phyloP scores from a whole-genome alignment of 2,113 vertebrate species.

The Rhinogobius similis region DNA sequence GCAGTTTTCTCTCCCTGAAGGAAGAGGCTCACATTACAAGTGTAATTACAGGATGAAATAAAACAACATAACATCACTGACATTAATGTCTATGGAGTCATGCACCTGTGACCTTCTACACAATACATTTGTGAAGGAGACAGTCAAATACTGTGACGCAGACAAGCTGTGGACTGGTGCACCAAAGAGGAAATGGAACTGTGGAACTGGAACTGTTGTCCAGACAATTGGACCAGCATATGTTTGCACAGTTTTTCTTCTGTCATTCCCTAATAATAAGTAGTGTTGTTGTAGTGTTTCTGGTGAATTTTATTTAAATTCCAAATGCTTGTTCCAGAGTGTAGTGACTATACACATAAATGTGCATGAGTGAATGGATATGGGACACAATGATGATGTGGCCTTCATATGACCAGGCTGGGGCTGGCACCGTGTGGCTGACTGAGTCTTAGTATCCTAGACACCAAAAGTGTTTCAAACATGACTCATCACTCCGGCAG shows the following conservation, averaged over 20 bases:
- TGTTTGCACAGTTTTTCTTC: too few relatives aligned
- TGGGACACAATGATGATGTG: not conserved
- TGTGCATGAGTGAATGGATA: not conserved
- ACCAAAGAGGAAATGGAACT: too few relatives aligned
- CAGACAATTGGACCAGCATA: too few relatives aligned
- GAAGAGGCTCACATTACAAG: not conserved
- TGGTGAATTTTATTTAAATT: not conserved
- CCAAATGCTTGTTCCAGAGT: too few relatives aligned
- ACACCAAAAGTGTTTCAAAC: not conserved
- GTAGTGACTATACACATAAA: not conserved
- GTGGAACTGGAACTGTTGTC: too few relatives aligned
- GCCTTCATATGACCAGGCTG: not conserved
- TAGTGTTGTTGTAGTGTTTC: too few relatives aligned
- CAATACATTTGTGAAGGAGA: not conserved
- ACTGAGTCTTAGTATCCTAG: not conserved
- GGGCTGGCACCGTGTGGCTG: not conserved
- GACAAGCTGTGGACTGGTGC: not conserved
- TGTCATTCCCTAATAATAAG: too few relatives aligned
- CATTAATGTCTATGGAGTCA: not conserved
- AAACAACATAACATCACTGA: not conserved
- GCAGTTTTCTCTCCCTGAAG: not conserved
- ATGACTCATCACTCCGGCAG: not conserved
- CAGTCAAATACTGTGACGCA: not conserved
- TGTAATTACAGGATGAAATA: not conserved
- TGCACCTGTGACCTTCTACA: not conserved